Base-by-base conservation (phyloP, 2,113 vertebrate species). In the Ceuthmochares aereus region DNA sequence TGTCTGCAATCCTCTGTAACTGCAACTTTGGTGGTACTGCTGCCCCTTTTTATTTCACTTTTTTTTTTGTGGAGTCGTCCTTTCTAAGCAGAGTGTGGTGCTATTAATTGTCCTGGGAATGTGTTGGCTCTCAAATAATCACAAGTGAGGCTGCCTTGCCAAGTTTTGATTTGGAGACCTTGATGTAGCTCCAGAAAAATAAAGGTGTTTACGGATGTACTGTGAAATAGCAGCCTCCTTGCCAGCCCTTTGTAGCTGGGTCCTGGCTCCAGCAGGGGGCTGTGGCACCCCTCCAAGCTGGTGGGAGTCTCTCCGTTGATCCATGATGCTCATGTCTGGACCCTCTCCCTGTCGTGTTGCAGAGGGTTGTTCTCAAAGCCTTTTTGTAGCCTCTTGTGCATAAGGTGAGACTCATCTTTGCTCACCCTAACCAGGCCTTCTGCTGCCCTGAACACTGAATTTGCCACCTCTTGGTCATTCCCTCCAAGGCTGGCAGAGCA, bases 141-240 rank as follows among this genome's bases (percentile, higher is more conserved):
- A 62, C 49, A 80, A 51, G 67, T 0, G 0, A 55, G 26, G 78
- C 47, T 25, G 16, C 32, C 26, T 67, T 80, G 95, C 96, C 96
- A 95, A 77, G 67, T 90, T 95, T 83, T 85, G 82, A 67, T 4
- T 85, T 83, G 83, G 75, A 88, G 85, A 82, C 94, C 74, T 97
- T 97, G 90, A 97, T 96, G 95, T 94, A 82, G 90, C 78, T 95
- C 87, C 94, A 96, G 93, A 87, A 92, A 56, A 90, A 84, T 63
- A 68, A 91, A 93, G 62, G 82, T 91, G 84, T 97, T 94, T 94
- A 95, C 3, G 3, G 87, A 87, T 95, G 56, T 74, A 49, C 79
- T 91, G 78, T 94, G 90, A 93, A 95, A 93, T 95, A 82, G 81
- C 74, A 79, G n/a, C 18, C 49, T 40, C 34, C 37, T 72, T 97